Evolutionary conservation across 2,113 vertebrate species (phyloP), one percentile per base, ranked within the genome.

Genomic region (Lasiurus cinereus): DNA sequence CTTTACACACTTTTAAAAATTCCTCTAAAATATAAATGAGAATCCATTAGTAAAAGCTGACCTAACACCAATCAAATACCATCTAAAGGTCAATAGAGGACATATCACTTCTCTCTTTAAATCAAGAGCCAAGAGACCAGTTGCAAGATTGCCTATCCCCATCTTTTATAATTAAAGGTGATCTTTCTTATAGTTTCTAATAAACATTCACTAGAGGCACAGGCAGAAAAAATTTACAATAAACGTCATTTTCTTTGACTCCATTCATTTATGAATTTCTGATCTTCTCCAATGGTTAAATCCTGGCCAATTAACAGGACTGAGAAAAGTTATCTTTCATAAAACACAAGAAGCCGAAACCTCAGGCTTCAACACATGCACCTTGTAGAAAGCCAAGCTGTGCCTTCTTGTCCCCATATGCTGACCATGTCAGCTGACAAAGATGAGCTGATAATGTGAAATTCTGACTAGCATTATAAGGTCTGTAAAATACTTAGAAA

Each of bases 171-270:
- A 59, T 7, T 33, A 72, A 80, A 59, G 31, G 83, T 11, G 19
- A 84, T 69, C 79, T 73, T 93, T 74, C 79, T 73, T 93, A 79
- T 43, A 22, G 29, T 31, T 85, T 90, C 88, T 73, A 92, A 93
- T 59, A 92, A 91, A 88, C 73, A 93, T 52, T 95, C 33, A 33
- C 0, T 82, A 54, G 48, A 90, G 72, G 70, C 14, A 36, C 14
- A 86, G 52, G 19, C 33, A 94, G 59, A 54, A 87, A 94, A 94
- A 89, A 46, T 36, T 39, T 39, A 67, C 4, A 93, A 78, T 39
- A 83, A 89, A n/a, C n/a, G 27, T 79, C 73, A 93, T 54, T 96
- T 96, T 91, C 83, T 83, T 12, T 88, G 64, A 90, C 9, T 18
- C 72, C 31, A 31, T 73, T 82, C 72, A 19, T 77, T 91, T 43